A percentile compares a stretch with the other conserved stretches of the same genome.
Evolutionary conservation across 2,888 invertebrate species (phyloP).

Genomic region (Trissoscelio sp.): DNA sequence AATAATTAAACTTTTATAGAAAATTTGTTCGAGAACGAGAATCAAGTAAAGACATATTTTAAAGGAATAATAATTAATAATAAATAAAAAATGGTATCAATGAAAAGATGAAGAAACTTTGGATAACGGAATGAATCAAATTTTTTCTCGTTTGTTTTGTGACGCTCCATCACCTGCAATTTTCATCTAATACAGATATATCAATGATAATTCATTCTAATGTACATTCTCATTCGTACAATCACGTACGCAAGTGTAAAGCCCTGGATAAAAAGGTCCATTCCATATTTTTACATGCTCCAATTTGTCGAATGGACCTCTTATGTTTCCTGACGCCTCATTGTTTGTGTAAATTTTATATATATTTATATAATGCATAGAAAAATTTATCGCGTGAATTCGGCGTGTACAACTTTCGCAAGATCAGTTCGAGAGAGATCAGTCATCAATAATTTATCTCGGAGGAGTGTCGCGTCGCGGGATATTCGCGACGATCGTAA

Average conservation of each 20-base stretch:
- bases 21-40: no score
- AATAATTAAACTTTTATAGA: no score
- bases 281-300: conserved; percentile 23
- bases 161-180: neutral
- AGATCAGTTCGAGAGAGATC: conserved; percentile 17
- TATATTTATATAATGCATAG: conserved; percentile 51
- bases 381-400: conserved; percentile 49
- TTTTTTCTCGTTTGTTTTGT: neutral
- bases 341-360: conserved; percentile 25
- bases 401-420: conserved; percentile 23
- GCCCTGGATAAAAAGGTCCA: conserved; percentile 15
- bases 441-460: conserved; percentile 1
- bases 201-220: conserved; percentile 48
- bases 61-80: no score
- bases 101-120: neutral
- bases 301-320: neutral
- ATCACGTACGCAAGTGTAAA: conserved; percentile 29
- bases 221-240: conserved; percentile 56
- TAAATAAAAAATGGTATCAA: neutral
- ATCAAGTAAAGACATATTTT: no score
- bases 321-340: neutral
- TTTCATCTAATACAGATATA: conserved; percentile 25
- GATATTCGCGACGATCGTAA: conserved; percentile 45
- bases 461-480: neutral
- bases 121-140: neutral